Percentiles rank a stretch among this genome's conserved stretches.
Evolutionary conservation across 2,888 invertebrate genomes (phyloP).

Genomic region (Athalia cordata): DNA sequence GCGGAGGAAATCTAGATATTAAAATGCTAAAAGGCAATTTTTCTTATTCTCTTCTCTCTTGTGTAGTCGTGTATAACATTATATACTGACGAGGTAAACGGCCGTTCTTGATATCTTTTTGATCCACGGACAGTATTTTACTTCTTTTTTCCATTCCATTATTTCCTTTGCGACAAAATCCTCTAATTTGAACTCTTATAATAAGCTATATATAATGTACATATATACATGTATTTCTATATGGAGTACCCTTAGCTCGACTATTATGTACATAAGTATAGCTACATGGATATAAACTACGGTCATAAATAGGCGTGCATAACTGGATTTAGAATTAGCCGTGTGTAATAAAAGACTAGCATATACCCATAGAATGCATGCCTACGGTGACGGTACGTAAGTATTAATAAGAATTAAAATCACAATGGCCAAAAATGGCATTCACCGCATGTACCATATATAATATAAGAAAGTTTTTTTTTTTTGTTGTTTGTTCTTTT

Average conservation of each 20-base stretch:
- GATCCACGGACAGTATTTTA: too few relatives aligned
- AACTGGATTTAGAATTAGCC: constrained; percentile 46
- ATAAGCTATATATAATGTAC: background rate
- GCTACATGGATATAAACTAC: background rate
- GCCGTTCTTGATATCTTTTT: too few relatives aligned
- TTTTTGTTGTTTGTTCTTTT: too few relatives aligned
- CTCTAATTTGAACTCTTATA: too few relatives aligned
- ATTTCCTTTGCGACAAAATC: background rate
- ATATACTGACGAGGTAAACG: too few relatives aligned
- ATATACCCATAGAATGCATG: background rate
- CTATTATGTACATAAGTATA: background rate
- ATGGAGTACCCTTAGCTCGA: background rate
- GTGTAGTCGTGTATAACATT: too few relatives aligned
- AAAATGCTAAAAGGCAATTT: background rate
- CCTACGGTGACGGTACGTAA: background rate
- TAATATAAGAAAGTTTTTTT: too few relatives aligned
- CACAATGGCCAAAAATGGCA: constrained; percentile 43
- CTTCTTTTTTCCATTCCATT: too few relatives aligned
- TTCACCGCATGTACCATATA: constrained; percentile 3
- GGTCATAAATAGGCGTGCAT: constrained; percentile 18
- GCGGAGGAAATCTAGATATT: background rate
- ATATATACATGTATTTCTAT: background rate
- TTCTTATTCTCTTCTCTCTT: background rate
- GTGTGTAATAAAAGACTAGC: constrained; percentile 33
- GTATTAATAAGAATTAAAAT: constrained; percentile 48